A percentile compares a stretch with the other conserved stretches of the same genome.
Evolutionary conservation across 2,797 vertebrate species (phyloP).

Genomic region (Hyperoplus immaculatus): DNA sequence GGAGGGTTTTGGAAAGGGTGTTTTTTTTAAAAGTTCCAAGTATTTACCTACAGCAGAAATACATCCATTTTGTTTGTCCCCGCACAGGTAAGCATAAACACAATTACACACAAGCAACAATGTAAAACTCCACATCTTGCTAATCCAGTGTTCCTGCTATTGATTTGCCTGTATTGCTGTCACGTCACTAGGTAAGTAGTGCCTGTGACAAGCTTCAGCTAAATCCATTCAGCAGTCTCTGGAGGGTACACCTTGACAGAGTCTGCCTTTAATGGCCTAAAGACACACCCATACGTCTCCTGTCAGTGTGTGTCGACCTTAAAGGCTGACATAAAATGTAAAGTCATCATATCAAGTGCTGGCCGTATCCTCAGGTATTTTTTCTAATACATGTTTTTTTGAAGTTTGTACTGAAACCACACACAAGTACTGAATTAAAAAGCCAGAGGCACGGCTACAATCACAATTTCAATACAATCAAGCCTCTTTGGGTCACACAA

Average conservation of each 20-base stretch:
- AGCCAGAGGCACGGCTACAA: not conserved
- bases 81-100: constrained; percentile 17
- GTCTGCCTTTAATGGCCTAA: constrained; percentile 36
- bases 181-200: constrained; percentile 48
- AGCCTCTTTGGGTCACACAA: not conserved
- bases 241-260: constrained; percentile 40
- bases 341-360: constrained; percentile 38
- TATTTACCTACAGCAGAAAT: constrained; percentile 16
- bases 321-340: constrained; percentile 35
- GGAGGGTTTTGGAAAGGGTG: too few relatives aligned
- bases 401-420: not conserved
- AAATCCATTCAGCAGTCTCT: constrained; percentile 40
- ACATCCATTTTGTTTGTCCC: constrained; percentile 10
- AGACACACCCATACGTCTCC: constrained; percentile 39
- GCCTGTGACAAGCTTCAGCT: constrained; percentile 36
- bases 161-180: constrained; percentile 43
- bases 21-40: constrained; percentile 18
- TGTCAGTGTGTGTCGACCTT: constrained; percentile 44
- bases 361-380: constrained; percentile 21
- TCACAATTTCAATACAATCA: not conserved
- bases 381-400: not conserved
- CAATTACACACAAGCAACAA: not conserved
- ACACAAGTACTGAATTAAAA: not conserved
- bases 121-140: constrained; percentile 20
- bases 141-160: constrained; percentile 37